Evolutionary conservation across 2,797 vertebrate species (phyloP).

Genomic region (Sebastes kiyomatsui): DNA sequence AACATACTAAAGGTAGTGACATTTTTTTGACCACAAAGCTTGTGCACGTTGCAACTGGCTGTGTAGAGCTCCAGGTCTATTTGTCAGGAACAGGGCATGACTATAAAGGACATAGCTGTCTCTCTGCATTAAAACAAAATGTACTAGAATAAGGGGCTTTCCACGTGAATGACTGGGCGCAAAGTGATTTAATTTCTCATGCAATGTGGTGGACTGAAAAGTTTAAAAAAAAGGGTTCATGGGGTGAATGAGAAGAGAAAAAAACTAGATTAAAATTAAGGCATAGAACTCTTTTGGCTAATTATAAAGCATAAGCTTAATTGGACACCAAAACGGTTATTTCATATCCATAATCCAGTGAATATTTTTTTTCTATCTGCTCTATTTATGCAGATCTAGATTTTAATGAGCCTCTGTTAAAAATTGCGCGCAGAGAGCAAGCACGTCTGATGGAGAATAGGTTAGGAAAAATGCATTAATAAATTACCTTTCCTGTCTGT

Average conservation of each 20-base stretch:
- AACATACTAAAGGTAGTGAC: constrained; percentile 36
- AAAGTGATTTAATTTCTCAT: constrained; percentile 73
- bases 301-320: constrained; percentile 79
- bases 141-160: constrained; percentile 63
- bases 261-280: constrained; percentile 46
- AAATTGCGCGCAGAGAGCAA: constrained; percentile 66
- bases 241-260: constrained; percentile 18
- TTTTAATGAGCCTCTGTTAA: constrained; percentile 78
- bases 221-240: constrained; percentile 24
- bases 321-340: constrained; percentile 79
- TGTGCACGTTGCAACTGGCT: constrained; percentile 39
- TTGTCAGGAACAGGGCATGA: constrained; percentile 55
- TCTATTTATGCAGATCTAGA: constrained; percentile 75
- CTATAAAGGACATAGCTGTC: constrained; percentile 76
- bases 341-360: constrained; percentile 72
- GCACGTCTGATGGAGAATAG: constrained; percentile 59
- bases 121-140: constrained; percentile 75
- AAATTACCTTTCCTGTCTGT: constrained; percentile 71
- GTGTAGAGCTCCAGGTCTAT: constrained; percentile 36
- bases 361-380: constrained; percentile 60
- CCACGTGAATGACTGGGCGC: constrained; percentile 68
- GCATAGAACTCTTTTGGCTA: constrained; percentile 63
- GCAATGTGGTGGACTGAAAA: constrained; percentile 49
- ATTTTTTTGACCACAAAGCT: constrained; percentile 34
- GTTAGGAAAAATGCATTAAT: constrained; percentile 70